Percentiles rank a stretch among this genome's conserved stretches.
phyloP scores from a whole-genome alignment of 2,888 invertebrate species.

The Aleiodes testaceus region DNA sequence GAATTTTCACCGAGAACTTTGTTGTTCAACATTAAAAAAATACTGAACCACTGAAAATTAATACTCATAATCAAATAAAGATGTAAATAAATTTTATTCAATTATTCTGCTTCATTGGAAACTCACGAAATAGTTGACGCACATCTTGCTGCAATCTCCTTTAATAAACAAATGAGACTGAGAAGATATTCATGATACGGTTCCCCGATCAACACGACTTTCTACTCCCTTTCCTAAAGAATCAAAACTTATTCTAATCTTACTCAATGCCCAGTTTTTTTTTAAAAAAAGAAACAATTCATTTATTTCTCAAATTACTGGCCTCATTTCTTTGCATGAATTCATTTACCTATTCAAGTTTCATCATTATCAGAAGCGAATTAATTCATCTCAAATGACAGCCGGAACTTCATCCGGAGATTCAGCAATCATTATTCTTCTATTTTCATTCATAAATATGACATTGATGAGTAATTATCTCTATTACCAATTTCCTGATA shows the following conservation, averaged over 20 bases:
- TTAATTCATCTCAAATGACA: too few species aligned
- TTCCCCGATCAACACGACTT: conserved; percentile 48
- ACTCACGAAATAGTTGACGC: conserved; percentile 58
- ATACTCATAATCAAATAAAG: conserved; percentile 1
- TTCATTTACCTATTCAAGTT: neutral
- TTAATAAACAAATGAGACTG: conserved; percentile 53
- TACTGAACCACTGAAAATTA: conserved; percentile 29
- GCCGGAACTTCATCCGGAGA: neutral
- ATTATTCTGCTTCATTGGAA: conserved; percentile 18
- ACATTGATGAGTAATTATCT: neutral
- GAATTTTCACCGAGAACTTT: neutral
- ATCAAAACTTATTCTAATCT: conserved; percentile 26
- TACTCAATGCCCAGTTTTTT: conserved; percentile 18
- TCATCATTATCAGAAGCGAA: neutral
- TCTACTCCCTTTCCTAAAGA: conserved; percentile 50
- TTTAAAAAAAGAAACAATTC: neutral
- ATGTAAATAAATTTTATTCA: conserved; percentile 3
- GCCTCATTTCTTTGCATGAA: conserved; percentile 27
- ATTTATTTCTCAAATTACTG: conserved; percentile 1
- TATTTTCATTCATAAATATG: neutral
- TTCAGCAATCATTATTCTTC: neutral
- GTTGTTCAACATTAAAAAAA: conserved; percentile 6
- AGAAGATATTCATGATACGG: conserved; percentile 45
- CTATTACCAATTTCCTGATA: neutral
- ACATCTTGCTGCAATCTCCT: conserved; percentile 56